Base-by-base conservation (phyloP, 1,140 invertebrate species). In the Pseudomyrmex concolor region DNA sequence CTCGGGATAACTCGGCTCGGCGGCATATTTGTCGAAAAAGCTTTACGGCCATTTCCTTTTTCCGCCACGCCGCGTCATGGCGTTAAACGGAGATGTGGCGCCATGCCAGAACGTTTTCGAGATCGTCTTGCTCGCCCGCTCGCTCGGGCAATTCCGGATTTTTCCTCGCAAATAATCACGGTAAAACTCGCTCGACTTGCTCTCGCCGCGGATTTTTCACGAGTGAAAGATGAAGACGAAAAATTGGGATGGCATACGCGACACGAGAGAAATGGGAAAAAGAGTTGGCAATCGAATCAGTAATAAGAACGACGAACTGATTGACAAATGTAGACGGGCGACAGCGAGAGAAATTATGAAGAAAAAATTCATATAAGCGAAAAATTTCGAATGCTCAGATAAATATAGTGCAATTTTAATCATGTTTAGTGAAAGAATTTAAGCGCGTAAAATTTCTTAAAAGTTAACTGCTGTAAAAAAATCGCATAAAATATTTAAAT, bases 111-210 rank as follows among this genome's bases (percentile, higher is more conserved):
- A 80, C 76, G 76, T 57, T 78, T 43, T 25, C 76, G 55, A 80
- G 66, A 80, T 80, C 66, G 54, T 59, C 43, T 43, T 70, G 76
- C 50, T 34, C 34, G 55, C 64, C 54, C 15, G 76, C 22, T 8
- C 62, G 51, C 68, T 51, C 76, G 76, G 34, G 64, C 66, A 80
- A 80, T 80, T 66, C 43, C 22, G 54, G 76, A 80, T 80, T 80
- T 80, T 80, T 80, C 76, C 54, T 80, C 22, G 76, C 76, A 80
- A 80, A 80, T 80, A 80, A 80, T 80, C 76, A 80, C 76, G 76
- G 66, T 57, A 60, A 71, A 59, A 50, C 66, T 71, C 66, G 66
- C 66, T 70, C 34, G 63, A 78, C 50, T 54, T 68, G 74, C 51
- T 78, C 51, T 48, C 54, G 76, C 66, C 66, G 15, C 64, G 76